Percentiles rank a stretch among this genome's conserved stretches.
phyloP scores from a whole-genome alignment of 2,113 vertebrate species.

The Gnathonemus longibarbis region DNA sequence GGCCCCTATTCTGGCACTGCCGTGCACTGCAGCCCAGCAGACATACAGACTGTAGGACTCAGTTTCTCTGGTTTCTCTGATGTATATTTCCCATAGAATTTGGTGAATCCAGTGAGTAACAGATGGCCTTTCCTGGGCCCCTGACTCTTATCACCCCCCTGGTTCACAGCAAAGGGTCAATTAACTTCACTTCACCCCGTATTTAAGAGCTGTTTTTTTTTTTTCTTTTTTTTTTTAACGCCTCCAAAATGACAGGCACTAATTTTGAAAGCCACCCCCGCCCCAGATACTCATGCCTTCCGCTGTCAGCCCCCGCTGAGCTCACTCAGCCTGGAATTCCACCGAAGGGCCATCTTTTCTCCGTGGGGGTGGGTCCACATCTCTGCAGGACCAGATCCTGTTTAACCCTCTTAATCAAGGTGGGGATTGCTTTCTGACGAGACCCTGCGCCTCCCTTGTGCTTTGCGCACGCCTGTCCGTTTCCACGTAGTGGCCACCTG shows the following conservation, averaged over 20 bases:
- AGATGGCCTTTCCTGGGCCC: background rate
- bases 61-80: background rate
- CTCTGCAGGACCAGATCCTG: background rate
- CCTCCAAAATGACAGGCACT: slow-evolving; percentile 5
- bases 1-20: background rate
- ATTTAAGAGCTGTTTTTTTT: background rate
- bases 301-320: background rate
- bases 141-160: background rate
- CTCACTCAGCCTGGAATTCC: background rate
- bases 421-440: background rate
- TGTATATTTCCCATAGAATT: background rate
- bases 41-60: background rate
- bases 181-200: background rate
- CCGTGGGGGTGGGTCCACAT: background rate
- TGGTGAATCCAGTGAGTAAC: background rate
- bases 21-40: background rate
- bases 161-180: slow-evolving; percentile 7
- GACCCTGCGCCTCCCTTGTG: background rate
- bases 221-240: background rate
- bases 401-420: background rate
- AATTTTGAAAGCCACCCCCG: background rate
- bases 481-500: background rate
- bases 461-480: background rate
- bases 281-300: background rate
- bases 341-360: background rate